Base-by-base conservation (phyloP, 2,113 vertebrate genomes). In the Oryzias woworae region DNA sequence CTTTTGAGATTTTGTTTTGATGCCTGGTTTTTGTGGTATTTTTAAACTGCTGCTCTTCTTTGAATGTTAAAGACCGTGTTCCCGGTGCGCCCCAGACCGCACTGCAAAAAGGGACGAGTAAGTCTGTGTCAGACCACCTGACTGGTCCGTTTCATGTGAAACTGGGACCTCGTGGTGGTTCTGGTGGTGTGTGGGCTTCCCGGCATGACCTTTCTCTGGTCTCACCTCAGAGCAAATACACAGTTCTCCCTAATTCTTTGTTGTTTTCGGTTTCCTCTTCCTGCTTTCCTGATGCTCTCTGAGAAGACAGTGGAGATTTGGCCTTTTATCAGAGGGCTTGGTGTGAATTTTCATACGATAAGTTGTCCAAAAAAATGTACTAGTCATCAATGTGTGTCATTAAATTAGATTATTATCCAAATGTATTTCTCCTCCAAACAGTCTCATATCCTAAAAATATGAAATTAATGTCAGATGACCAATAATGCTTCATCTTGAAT, bases 71-170 rank as follows among this genome's bases (percentile, higher is more conserved):
- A 98, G 96, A 93, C 93, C 51, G 91, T 97, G 86, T 96, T 96
- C 71, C 95, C 94, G 47, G 68, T 97, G 56, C 92, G 94, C 78
- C 88, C 89, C 83, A 91, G 96, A 83, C 96, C 94, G 61, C 94
- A 95, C 66, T 97, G 96, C 94, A 98, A 98, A 92, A 92, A 45
- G 60, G 81, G 82, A n/a, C 88, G 89, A 53, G 96, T 98, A 95
- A 97, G 96, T 95, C 55, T 51, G 70, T 71, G 57, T 55, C 7
- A 45, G 75, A 83, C 75, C 80, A 63, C 63, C 73, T 70, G 74
- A 73, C 62, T 69, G 85, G 76, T 77, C 71, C 14, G 62, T 83
- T 81, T 78, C 72, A 43, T 45, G 49, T 51, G 61, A 66, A 78
- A 82, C 62, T 65, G 2, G 53, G 69, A 63, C 58, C 62, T 56